A percentile compares a stretch with the other conserved stretches of the same genome.
These are phyloP conservation scores for Drosophila hamatofila DNA, from an alignment of 2,888 invertebrate genomes.

Conservation along the genomic window DNA sequence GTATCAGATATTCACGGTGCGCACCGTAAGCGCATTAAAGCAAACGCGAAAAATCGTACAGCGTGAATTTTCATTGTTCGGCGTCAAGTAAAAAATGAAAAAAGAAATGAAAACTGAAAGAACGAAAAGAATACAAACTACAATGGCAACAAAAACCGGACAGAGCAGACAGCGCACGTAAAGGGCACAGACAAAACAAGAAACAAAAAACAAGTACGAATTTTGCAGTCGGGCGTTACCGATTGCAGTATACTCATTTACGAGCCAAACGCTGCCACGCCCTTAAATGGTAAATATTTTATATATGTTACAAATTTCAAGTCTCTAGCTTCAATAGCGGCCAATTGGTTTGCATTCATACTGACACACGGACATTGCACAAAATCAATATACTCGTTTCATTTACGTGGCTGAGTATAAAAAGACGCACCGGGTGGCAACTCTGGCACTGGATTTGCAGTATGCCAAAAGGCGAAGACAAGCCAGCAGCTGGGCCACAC, in stretches of 20 bases:
- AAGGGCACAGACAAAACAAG: conserved; percentile 10
- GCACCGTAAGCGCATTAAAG: conserved; percentile 5
- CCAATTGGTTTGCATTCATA: no score
- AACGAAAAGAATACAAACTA: conserved; percentile 29
- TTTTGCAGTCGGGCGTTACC: no score
- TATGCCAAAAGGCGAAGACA: conserved; percentile 47
- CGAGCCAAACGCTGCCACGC: no score
- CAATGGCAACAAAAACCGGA: conserved; percentile 42
- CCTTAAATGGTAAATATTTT: no score
- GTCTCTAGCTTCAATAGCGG: no score
- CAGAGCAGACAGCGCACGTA: conserved; percentile 25
- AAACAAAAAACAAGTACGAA: neutral
- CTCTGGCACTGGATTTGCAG: conserved; percentile 40
- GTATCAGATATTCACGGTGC: neutral
- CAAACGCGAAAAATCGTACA: conserved; percentile 44
- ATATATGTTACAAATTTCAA: no score
- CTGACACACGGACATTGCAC: no score
- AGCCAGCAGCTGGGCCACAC: conserved; percentile 33
- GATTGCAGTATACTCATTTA: no score
- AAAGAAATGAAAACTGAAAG: neutral
- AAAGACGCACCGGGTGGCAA: conserved; percentile 33
- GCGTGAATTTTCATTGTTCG: conserved; percentile 61
- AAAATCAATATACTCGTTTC: no score
- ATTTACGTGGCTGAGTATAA: no score
- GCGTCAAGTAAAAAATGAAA: conserved; percentile 6